Evolutionary conservation across 2,888 invertebrate species (phyloP).

Genomic region (Chloromyia formosa): DNA sequence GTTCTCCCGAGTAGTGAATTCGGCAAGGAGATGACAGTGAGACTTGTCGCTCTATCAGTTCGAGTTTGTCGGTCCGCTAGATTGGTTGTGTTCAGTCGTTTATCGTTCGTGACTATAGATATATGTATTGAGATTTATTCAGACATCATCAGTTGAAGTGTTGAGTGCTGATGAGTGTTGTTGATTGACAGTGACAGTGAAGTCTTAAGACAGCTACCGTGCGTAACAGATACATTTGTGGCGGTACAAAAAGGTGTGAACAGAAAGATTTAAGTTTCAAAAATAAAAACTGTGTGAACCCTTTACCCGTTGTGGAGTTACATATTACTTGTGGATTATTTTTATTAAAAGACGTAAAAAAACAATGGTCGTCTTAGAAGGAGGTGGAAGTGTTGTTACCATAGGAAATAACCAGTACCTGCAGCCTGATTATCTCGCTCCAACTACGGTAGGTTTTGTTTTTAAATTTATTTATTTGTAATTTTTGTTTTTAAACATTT

Average conservation of each 20-base stretch:
- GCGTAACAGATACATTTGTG: background rate
- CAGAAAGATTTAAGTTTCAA: constrained; percentile 2
- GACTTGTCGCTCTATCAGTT: constrained; percentile 56
- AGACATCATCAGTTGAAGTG: background rate
- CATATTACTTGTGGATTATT: constrained; percentile 47
- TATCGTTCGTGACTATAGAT: background rate
- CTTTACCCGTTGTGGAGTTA: too few species aligned
- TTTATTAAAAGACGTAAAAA: constrained; percentile 28
- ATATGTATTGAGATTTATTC: background rate
- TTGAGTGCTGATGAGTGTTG: background rate
- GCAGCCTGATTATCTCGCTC: constrained; percentile 94
- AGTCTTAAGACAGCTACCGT: background rate
- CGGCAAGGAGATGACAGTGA: constrained; percentile 1
- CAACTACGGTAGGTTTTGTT: constrained; percentile 87
- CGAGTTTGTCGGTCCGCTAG: constrained; percentile 61
- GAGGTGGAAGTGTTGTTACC: constrained; percentile 88
- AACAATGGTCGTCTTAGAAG: constrained; percentile 88
- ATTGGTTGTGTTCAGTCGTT: constrained; percentile 53
- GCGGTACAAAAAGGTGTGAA: background rate
- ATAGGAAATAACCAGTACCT: constrained; percentile 93
- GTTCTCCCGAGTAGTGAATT: background rate
- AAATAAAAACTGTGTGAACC: constrained; percentile 6
- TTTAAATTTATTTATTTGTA: background rate
- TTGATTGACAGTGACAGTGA: background rate
- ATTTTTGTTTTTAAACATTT: background rate